A percentile compares a stretch with the other conserved stretches of the same genome.
phyloP scores from a whole-genome alignment of 2,113 vertebrate species.

The Mus spicilegus region DNA sequence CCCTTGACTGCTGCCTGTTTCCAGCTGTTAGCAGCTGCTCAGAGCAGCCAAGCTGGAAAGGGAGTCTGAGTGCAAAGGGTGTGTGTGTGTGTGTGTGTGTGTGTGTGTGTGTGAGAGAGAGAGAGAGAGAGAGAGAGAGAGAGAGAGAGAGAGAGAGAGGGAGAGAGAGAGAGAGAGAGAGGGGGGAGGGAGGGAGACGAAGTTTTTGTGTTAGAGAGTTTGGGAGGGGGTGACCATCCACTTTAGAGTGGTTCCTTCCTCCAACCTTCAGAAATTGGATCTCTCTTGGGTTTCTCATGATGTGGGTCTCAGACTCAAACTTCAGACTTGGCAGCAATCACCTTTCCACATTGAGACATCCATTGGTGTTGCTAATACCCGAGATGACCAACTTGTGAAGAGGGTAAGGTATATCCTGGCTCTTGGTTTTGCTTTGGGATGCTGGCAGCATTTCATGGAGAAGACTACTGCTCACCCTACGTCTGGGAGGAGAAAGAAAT shows the following conservation, averaged over 20 bases:
- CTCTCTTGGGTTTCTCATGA: not conserved
- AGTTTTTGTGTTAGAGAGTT: too few relatives aligned
- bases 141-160: too few relatives aligned
- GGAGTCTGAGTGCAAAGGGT: not conserved
- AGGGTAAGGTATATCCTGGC: not conserved
- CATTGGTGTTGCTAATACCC: not conserved
- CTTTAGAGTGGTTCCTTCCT: not conserved
- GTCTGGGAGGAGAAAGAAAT: not conserved
- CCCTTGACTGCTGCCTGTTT: not conserved
- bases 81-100: not conserved
- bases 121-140: not conserved
- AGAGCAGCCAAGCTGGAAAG: not conserved
- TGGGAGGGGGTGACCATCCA: too few relatives aligned
- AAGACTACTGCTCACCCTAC: not conserved
- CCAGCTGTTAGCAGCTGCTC: not conserved
- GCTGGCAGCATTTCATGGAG: not conserved
- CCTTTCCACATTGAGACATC: not conserved
- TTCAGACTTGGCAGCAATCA: not conserved
- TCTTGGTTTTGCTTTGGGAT: not conserved
- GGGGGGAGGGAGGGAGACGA: too few relatives aligned
- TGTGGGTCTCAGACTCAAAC: not conserved
- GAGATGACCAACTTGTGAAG: not conserved
- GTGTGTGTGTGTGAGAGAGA: too few relatives aligned
- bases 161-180: not conserved
- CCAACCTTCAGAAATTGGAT: not conserved